Evolutionary conservation across 1,140 invertebrate genomes (phyloP).

Genomic region (Batillaria attramentaria): DNA sequence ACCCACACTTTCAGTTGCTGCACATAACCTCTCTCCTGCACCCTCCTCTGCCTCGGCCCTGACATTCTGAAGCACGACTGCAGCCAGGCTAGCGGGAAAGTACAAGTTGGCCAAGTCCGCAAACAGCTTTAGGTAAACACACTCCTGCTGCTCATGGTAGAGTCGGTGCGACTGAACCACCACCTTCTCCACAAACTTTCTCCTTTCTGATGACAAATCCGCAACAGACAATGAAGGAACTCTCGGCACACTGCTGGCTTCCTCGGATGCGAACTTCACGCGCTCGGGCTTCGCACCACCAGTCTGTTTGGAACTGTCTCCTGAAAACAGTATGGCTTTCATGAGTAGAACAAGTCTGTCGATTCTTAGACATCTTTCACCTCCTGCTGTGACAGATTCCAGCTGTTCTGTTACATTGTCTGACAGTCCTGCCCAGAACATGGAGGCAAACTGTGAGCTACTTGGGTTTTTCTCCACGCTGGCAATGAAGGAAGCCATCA

Average conservation of each 20-base stretch:
- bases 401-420: constrained; percentile 33
- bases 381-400: neutral
- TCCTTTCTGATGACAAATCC: neutral
- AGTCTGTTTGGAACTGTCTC: neutral
- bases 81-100: constrained; percentile 3
- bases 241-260: neutral
- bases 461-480: constrained; percentile 35
- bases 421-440: constrained; percentile 52
- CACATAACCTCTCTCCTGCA: neutral
- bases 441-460: constrained; percentile 5
- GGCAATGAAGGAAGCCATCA: constrained; percentile 46
- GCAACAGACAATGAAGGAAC: neutral
- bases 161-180: constrained; percentile 20
- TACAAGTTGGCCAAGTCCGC: constrained; percentile 19
- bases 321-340: neutral
- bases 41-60: neutral
- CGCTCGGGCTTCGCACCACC: constrained; percentile 3
- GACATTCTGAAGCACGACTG: constrained; percentile 9
- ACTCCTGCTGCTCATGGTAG: neutral
- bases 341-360: constrained; percentile 24
- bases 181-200: constrained; percentile 11
- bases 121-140: constrained; percentile 17
- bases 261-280: constrained; percentile 23
- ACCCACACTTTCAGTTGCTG: neutral
- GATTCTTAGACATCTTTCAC: neutral